Conservation (phyloP, 2,797 vertebrate species). For the Argyrosomus regius region DNA sequence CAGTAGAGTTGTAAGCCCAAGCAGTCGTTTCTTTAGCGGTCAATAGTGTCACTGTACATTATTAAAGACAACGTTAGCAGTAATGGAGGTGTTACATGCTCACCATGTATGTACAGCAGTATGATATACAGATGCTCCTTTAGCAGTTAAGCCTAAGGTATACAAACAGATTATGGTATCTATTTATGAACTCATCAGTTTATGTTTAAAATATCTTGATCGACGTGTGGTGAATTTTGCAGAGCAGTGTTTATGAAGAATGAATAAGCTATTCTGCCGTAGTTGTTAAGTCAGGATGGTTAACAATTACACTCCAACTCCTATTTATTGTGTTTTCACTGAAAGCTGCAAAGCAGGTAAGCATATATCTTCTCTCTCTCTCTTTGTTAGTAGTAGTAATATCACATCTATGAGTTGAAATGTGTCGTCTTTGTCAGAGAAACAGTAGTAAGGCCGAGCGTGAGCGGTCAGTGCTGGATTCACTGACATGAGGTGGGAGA, state of each 20-base stretch:
- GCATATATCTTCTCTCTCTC: slow-evolving; percentile 7
- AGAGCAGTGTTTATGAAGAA: slow-evolving; percentile 39
- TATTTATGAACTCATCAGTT: slow-evolving; percentile 46
- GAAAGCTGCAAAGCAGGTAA: slow-evolving; percentile 32
- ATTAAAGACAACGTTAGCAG: slow-evolving; percentile 47
- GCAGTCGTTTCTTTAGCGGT: slow-evolving; percentile 32
- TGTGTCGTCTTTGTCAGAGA: slow-evolving; percentile 21
- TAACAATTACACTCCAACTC: slow-evolving; percentile 29
- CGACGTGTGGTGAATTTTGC: slow-evolving; percentile 38
- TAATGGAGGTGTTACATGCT: slow-evolving; percentile 60
- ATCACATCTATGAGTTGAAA: slow-evolving; percentile 29
- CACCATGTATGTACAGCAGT: slow-evolving; percentile 58
- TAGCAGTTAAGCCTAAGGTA: slow-evolving; percentile 56
- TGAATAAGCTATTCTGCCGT: slow-evolving; percentile 46
- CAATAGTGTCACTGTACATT: slow-evolving; percentile 56
- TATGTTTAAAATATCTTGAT: slow-evolving; percentile 41
- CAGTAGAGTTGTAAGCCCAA: slow-evolving; percentile 40
- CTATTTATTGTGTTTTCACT: slow-evolving; percentile 63
- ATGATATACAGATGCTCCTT: slow-evolving; percentile 51
- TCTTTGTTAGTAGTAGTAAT: slow-evolving; percentile 33
- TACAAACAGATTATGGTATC: slow-evolving; percentile 44
- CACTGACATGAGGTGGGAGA: slow-evolving; percentile 44
- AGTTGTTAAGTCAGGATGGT: slow-evolving; percentile 25
- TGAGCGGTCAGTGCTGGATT: slow-evolving; percentile 67
- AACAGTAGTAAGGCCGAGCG: not conserved